These are phyloP conservation scores for Eulemur coronatus DNA, from an alignment of 2,797 vertebrate species.

Conservation along the genomic window DNA sequence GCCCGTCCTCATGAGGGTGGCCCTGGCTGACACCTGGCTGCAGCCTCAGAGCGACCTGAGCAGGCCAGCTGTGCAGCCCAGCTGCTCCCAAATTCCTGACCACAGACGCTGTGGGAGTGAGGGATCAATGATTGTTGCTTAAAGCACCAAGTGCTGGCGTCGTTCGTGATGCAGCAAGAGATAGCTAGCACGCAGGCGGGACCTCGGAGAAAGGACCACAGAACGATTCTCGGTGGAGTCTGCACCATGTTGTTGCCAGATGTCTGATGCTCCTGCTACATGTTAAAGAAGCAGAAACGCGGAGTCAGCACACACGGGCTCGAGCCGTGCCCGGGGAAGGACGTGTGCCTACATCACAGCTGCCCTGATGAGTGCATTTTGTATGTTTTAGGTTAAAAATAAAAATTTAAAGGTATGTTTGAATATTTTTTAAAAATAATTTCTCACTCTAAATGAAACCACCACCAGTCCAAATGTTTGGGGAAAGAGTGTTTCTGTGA, in stretches of 20 bases:
- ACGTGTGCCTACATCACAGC: not conserved
- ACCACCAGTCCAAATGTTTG: not conserved
- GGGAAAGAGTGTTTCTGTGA: not conserved
- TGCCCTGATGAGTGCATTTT: not conserved
- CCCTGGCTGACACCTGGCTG: accelerated
- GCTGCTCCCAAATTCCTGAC: not conserved
- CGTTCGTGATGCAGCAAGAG: accelerated
- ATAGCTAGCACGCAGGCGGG: not conserved
- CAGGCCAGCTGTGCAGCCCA: not conserved
- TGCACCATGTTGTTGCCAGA: not conserved
- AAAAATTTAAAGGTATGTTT: not conserved
- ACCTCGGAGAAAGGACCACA: not conserved
- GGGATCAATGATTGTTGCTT: accelerated
- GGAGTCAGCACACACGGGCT: too few relatives aligned
- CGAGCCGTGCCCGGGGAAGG: accelerated
- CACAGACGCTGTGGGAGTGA: not conserved
- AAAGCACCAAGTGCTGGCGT: not conserved
- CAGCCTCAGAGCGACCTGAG: not conserved
- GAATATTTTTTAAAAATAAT: not conserved
- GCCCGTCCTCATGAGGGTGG: accelerated
- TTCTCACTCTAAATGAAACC: not conserved
- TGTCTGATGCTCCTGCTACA: not conserved
- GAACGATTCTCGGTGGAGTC: accelerated
- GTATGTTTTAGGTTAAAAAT: not conserved
- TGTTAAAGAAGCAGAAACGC: not conserved